Conservation (phyloP, 2,797 vertebrate species). For the Caiman crocodilus region DNA sequence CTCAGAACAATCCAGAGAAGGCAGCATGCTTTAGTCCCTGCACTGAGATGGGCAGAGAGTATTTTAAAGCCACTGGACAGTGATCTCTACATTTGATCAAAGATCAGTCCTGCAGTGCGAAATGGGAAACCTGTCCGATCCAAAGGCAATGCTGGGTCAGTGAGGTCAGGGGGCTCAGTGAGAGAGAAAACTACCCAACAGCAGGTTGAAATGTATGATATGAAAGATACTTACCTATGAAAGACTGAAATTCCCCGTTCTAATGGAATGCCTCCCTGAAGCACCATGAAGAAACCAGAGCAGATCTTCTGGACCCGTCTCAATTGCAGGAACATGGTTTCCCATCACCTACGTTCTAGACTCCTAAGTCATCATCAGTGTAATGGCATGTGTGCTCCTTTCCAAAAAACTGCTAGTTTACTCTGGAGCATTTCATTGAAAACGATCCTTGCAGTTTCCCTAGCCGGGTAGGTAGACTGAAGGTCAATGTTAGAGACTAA, state of each 20-base stretch:
- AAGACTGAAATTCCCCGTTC: not conserved
- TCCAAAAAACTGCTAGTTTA: not conserved
- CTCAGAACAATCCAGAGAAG: no score
- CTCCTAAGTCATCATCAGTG: not conserved
- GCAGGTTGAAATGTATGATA: not conserved
- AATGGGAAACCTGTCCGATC: not conserved
- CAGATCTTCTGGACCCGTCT: not conserved
- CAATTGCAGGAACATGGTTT: not conserved
- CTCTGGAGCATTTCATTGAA: no score
- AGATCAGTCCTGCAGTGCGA: not conserved
- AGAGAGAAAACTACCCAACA: not conserved
- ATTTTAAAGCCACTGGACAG: not conserved
- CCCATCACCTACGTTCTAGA: not conserved
- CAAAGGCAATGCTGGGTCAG: not conserved
- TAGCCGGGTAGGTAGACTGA: not conserved
- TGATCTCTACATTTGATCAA: not conserved
- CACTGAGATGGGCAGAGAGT: not conserved
- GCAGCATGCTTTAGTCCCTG: no score
- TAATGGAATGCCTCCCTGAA: not conserved
- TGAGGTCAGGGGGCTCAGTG: not conserved
- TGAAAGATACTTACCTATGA: not conserved
- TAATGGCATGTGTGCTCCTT: not conserved
- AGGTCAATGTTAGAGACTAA: not conserved
- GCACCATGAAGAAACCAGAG: not conserved
- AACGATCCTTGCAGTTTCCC: not conserved